A percentile compares a stretch with the other conserved stretches of the same genome.
These are phyloP conservation scores for Caenorhabditis latens DNA, from an alignment of 1,140 invertebrate species.

Conservation along the genomic window DNA sequence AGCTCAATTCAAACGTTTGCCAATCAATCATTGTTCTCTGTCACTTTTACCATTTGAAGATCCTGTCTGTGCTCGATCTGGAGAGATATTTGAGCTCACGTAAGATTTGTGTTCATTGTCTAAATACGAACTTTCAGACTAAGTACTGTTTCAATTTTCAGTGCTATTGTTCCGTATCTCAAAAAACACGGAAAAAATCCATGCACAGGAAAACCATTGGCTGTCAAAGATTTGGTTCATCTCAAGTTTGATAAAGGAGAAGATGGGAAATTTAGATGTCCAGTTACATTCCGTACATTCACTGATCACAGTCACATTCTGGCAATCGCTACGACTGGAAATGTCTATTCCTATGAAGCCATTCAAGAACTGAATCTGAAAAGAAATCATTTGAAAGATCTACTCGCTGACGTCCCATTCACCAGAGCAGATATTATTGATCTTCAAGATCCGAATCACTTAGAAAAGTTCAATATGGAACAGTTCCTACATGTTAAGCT, in stretches of 20 bases:
- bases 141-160: conserved; percentile 71
- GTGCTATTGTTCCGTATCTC: conserved; percentile 87
- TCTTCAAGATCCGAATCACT: conserved; percentile 91
- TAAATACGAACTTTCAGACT: no score
- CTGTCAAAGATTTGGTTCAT: conserved; percentile 88
- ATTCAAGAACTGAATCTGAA: conserved; percentile 97
- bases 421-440: conserved; percentile 90
- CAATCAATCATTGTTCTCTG: conserved; percentile 86
- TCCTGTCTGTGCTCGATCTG: conserved; percentile 88
- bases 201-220: conserved; percentile 89
- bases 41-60: conserved; percentile 91
- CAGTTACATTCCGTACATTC: conserved; percentile 93
- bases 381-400: conserved; percentile 91
- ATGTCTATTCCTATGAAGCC: conserved; percentile 96
- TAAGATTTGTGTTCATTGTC: conserved; percentile 79
- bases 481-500: conserved; percentile 96
- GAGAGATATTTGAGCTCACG: conserved; percentile 88
- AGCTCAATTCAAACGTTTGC: conserved; percentile 89
- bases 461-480: conserved; percentile 94
- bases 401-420: conserved; percentile 91
- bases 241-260: conserved; percentile 90
- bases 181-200: conserved; percentile 95
- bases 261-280: conserved; percentile 90
- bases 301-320: conserved; percentile 96
- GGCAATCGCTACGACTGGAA: conserved; percentile 89